Conservation (phyloP, 1,140 invertebrate genomes). For the Leucophenga varia region DNA sequence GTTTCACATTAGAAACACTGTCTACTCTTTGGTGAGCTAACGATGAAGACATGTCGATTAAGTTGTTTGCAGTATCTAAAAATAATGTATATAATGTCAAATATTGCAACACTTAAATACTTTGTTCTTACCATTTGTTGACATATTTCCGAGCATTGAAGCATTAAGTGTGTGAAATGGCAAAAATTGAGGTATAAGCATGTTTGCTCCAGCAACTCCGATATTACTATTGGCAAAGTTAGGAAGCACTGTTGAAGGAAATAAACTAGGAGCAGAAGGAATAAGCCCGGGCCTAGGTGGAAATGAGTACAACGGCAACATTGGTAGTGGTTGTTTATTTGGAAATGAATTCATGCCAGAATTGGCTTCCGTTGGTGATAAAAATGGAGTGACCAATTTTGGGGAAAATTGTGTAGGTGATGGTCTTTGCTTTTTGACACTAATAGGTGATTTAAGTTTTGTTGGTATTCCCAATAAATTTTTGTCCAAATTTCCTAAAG, state of each 20-base stretch:
- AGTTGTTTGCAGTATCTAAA: too few relatives aligned
- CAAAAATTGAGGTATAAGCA: conserved; percentile 27
- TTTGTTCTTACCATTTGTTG: conserved; percentile 4
- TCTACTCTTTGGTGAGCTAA: too few relatives aligned
- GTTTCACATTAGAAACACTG: too few relatives aligned
- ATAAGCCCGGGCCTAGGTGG: conserved; percentile 69
- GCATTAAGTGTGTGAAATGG: conserved; percentile 8
- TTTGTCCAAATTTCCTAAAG: too few relatives aligned
- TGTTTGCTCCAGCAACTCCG: conserved; percentile 1
- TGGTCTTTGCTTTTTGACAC: too few relatives aligned
- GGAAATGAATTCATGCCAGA: too few relatives aligned
- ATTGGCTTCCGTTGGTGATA: conserved; percentile 6
- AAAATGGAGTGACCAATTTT: too few relatives aligned
- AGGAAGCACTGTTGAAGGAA: conserved; percentile 35
- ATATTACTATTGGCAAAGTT: conserved; percentile 15
- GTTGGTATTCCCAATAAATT: too few relatives aligned
- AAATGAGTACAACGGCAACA: conserved; percentile 48
- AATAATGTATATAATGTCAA: background rate
- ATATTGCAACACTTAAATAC: conserved; percentile 2
- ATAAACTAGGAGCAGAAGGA: conserved; percentile 61
- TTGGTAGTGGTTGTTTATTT: conserved; percentile 17
- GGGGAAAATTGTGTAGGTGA: too few relatives aligned
- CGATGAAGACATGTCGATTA: too few relatives aligned
- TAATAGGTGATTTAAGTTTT: too few relatives aligned
- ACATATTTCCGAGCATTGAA: conserved; percentile 1